A percentile compares a stretch with the other conserved stretches of the same genome.
Conservation (phyloP, 2,797 vertebrate species). For the Sebastes oblongus region DNA sequence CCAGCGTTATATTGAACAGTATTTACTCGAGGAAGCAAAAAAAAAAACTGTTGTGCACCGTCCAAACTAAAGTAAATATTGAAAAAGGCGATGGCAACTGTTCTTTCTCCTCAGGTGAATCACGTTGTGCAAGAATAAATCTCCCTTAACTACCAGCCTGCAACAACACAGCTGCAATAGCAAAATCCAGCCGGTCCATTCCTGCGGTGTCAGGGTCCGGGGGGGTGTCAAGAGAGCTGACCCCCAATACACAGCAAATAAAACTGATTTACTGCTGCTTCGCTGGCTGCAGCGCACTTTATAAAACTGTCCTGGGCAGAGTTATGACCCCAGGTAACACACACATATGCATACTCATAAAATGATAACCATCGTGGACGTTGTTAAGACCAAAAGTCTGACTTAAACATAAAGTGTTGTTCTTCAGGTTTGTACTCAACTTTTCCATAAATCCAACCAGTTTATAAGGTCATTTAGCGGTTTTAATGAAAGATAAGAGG, state of each 20-base stretch:
- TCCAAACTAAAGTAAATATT: conserved; percentile 49
- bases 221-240: conserved; percentile 79
- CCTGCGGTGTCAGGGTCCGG: conserved; percentile 70
- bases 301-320: conserved; percentile 81
- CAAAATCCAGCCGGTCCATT: conserved; percentile 70
- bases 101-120: conserved; percentile 68
- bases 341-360: conserved; percentile 22
- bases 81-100: conserved; percentile 18
- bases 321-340: conserved; percentile 73
- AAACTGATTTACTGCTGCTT: conserved; percentile 81
- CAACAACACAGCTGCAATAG: conserved; percentile 80
- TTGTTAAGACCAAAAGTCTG: conserved; percentile 30
- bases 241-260: conserved; percentile 81
- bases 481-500: neutral
- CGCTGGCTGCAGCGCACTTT: conserved; percentile 74
- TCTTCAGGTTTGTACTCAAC: conserved; percentile 1
- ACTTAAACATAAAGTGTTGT: conserved; percentile 14
- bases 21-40: neutral
- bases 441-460: neutral
- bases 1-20: neutral
- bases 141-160: conserved; percentile 60
- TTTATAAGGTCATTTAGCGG: neutral
- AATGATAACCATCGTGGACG: conserved; percentile 44
- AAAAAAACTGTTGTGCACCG: neutral
- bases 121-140: conserved; percentile 53